A percentile compares a stretch with the other conserved stretches of the same genome.
Conservation (phyloP, 1,140 invertebrate species). For the Sipha flava region DNA sequence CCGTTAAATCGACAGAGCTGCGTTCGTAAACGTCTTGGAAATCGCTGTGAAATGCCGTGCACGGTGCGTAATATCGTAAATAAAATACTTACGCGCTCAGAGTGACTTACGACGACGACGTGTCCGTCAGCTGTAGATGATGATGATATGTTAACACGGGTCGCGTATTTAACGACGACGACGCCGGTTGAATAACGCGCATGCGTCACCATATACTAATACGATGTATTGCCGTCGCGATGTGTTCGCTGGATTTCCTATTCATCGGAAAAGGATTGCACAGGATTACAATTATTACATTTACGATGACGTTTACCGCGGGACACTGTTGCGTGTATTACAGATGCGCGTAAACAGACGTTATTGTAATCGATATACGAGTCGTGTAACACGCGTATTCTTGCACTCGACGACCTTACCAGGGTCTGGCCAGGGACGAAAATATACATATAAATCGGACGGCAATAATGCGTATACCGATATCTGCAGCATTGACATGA, state of each 20-base stretch:
- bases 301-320: background rate
- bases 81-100: too few species aligned
- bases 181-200: background rate
- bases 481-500: too few species aligned
- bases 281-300: background rate
- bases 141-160: background rate
- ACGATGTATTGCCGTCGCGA: too few species aligned
- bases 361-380: too few species aligned
- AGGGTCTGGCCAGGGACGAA: too few species aligned
- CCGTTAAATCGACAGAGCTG: background rate
- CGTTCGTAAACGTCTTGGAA: background rate
- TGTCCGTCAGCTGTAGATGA: background rate
- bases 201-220: too few species aligned
- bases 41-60: too few species aligned
- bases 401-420: conserved; percentile 4
- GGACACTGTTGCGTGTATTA: too few species aligned
- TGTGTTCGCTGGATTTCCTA: background rate
- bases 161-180: background rate
- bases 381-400: background rate
- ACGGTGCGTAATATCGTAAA: too few species aligned
- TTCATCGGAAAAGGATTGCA: background rate
- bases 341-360: too few species aligned
- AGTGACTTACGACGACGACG: background rate
- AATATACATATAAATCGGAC: too few species aligned
- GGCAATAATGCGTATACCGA: too few species aligned